A percentile compares a stretch with the other conserved stretches of the same genome.
Evolutionary conservation across 2,797 vertebrate species (phyloP).

Genomic region (Catostomus latipinnis): DNA sequence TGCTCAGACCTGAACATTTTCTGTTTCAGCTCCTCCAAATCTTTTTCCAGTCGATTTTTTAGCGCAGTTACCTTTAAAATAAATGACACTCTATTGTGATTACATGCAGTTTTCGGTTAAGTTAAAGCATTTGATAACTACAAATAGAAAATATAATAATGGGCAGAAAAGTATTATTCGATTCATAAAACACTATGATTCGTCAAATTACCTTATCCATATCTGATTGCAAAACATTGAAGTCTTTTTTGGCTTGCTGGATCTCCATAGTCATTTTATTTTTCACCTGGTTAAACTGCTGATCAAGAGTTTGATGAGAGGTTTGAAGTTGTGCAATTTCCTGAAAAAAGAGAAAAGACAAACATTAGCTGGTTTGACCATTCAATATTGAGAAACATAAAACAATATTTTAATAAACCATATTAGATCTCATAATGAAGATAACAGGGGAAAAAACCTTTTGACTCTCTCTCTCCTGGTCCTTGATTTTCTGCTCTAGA

Average conservation of each 20-base stretch:
- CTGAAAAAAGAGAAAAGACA: conserved; percentile 68
- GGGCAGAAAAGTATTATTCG: background rate
- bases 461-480: conserved; percentile 86
- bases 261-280: conserved; percentile 85
- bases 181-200: background rate
- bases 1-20: conserved; percentile 82
- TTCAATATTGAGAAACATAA: background rate
- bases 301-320: conserved; percentile 81
- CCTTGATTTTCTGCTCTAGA: conserved; percentile 90
- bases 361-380: background rate
- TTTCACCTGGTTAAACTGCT: conserved; percentile 82
- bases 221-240: conserved; percentile 79
- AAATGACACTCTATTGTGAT: background rate
- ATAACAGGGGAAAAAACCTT: conserved; percentile 75
- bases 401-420: background rate
- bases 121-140: background rate
- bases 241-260: conserved; percentile 86
- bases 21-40: conserved; percentile 80
- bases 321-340: conserved; percentile 83
- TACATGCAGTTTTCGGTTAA: background rate
- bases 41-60: conserved; percentile 79
- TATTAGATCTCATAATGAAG: background rate
- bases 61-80: conserved; percentile 72
- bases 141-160: background rate
- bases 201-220: conserved; percentile 82